Percentiles rank a stretch among this genome's conserved stretches.
These are phyloP conservation scores for Sebastolobus alascanus DNA, from an alignment of 2,797 vertebrate species.

Conservation along the genomic window DNA sequence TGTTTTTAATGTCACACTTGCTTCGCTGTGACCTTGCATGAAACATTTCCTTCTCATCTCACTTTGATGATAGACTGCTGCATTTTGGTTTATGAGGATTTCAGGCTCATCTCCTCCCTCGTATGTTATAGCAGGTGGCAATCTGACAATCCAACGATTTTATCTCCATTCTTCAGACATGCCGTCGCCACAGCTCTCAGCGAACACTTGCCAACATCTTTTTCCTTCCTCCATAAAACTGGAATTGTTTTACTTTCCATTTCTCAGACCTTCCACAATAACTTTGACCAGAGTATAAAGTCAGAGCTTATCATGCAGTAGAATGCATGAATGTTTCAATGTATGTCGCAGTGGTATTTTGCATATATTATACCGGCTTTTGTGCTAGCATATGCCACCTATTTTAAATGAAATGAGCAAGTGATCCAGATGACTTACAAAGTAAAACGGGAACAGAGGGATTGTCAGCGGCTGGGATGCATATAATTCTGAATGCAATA, in stretches of 20 bases:
- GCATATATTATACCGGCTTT: conserved; percentile 56
- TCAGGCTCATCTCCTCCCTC: conserved; percentile 77
- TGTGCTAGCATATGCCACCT: conserved; percentile 54
- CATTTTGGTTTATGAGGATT: conserved; percentile 84
- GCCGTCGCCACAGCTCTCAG: conserved; percentile 40
- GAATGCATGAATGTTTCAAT: conserved; percentile 36
- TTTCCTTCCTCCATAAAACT: conserved; percentile 59
- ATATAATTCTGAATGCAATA: conserved; percentile 71
- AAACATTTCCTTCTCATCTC: conserved; percentile 80
- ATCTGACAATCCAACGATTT: conserved; percentile 81
- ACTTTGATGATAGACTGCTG: conserved; percentile 80
- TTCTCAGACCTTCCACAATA: conserved; percentile 55
- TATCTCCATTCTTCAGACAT: conserved; percentile 68
- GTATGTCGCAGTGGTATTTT: conserved; percentile 42
- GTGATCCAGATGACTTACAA: conserved; percentile 70
- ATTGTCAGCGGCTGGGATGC: conserved; percentile 67
- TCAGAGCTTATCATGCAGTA: conserved; percentile 21
- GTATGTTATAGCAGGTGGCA: conserved; percentile 80
- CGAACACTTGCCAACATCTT: conserved; percentile 47
- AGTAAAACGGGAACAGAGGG: conserved; percentile 69
- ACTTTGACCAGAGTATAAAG: conserved; percentile 49
- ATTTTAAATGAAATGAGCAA: conserved; percentile 70
- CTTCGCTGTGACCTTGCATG: conserved; percentile 83
- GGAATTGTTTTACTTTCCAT: conserved; percentile 51
- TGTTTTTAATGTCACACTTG: conserved; percentile 86